Evolutionary conservation across 1,140 invertebrate species (phyloP).

Genomic region (Nephila pilipes): DNA sequence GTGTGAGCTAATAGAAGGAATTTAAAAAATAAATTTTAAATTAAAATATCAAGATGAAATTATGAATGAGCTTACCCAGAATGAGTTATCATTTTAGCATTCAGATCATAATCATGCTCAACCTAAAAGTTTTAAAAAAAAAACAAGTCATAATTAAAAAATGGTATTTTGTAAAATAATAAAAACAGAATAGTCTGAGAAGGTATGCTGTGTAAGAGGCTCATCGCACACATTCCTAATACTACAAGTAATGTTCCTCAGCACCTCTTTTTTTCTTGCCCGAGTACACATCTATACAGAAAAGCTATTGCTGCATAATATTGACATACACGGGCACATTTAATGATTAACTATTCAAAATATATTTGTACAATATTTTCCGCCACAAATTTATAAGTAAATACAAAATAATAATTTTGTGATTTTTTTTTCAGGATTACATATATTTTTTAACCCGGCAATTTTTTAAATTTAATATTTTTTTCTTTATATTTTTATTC

Average conservation of each 20-base stretch:
- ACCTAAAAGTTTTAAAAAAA: constrained; percentile 57
- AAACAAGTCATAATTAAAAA: neutral
- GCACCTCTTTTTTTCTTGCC: constrained; percentile 54
- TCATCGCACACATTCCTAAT: constrained; percentile 50
- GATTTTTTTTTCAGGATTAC: constrained; percentile 1
- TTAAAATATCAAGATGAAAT: too few species aligned
- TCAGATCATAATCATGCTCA: constrained; percentile 60
- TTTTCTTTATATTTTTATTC: too few species aligned
- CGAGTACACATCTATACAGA: neutral
- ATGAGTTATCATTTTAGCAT: constrained; percentile 72
- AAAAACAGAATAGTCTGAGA: neutral
- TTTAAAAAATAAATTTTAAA: too few species aligned
- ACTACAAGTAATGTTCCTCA: constrained; percentile 63
- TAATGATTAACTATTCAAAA: neutral
- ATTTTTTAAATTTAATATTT: too few species aligned
- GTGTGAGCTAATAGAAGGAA: too few species aligned
- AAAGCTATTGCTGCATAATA: neutral
- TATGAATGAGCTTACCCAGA: constrained; percentile 56
- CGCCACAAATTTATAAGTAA: neutral
- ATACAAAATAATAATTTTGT: neutral
- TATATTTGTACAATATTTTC: neutral
- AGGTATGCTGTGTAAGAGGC: constrained; percentile 19
- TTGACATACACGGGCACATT: neutral
- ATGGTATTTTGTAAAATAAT: neutral
- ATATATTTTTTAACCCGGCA: too few species aligned